A percentile compares a stretch with the other conserved stretches of the same genome.
Evolutionary conservation across 2,113 vertebrate species (phyloP).

Genomic region (Beaufortia kweichowensis): DNA sequence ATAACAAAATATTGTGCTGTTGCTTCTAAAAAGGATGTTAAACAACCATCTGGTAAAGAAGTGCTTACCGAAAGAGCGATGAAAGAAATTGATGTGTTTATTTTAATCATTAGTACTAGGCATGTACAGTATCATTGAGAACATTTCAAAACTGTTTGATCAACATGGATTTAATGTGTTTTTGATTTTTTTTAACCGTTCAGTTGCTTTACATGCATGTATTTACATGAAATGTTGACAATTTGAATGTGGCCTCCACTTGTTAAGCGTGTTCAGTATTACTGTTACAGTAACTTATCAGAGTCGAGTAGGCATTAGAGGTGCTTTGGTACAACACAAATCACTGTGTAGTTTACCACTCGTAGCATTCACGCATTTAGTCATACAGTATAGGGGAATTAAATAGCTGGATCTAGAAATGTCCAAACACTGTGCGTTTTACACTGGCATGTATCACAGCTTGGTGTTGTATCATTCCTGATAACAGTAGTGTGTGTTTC

Average conservation of each 20-base stretch:
- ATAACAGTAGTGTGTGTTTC: constrained; percentile 11
- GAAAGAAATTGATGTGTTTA: background rate
- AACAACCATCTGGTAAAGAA: constrained; percentile 9
- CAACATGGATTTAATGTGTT: background rate
- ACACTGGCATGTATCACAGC: constrained; percentile 49
- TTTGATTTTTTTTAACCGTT: background rate
- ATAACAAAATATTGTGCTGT: background rate
- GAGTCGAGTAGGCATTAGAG: background rate
- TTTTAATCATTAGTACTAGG: background rate
- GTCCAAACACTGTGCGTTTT: constrained; percentile 62
- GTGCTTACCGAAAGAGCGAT: background rate
- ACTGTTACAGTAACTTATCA: constrained; percentile 23
- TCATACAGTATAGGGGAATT: background rate
- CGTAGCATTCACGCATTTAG: constrained; percentile 24
- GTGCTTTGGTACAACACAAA: constrained; percentile 16
- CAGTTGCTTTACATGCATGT: constrained; percentile 26
- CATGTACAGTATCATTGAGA: background rate
- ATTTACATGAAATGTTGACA: constrained; percentile 16
- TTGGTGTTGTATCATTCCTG: background rate
- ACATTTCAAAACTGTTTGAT: constrained; percentile 1
- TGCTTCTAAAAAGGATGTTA: background rate
- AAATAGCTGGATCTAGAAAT: constrained; percentile 15
- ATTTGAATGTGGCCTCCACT: constrained; percentile 24
- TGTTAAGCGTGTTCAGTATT: constrained; percentile 32
- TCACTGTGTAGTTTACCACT: constrained; percentile 21